Evolutionary conservation across 2,888 invertebrate species (phyloP).

Genomic region (Trichogramma dendrolimi): DNA sequence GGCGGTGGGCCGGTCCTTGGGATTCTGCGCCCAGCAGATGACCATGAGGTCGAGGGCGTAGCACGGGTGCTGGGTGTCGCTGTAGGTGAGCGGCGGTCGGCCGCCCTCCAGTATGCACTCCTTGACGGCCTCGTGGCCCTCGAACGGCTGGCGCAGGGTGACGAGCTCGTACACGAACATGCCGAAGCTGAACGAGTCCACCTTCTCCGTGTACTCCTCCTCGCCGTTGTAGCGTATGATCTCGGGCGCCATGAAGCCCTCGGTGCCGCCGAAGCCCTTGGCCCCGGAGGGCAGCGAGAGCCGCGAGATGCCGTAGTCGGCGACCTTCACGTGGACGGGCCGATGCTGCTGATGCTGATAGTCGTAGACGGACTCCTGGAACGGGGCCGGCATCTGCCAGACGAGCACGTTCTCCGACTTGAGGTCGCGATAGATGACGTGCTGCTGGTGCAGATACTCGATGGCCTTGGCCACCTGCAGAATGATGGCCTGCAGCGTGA

Average conservation of each 20-base stretch:
- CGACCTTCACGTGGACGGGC: constrained; percentile 83
- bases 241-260: constrained; percentile 99
- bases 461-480: constrained; percentile 90
- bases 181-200: constrained; percentile 97
- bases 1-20: constrained; percentile 84
- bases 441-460: constrained; percentile 88
- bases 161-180: constrained; percentile 97
- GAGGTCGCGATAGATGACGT: constrained; percentile 88
- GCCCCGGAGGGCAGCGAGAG: constrained; percentile 84
- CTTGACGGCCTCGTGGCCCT: constrained; percentile 94
- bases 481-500: constrained; percentile 78
- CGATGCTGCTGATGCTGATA: background rate
- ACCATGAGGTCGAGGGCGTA: constrained; percentile 93
- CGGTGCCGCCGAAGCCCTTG: constrained; percentile 97
- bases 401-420: constrained; percentile 97
- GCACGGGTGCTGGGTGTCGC: constrained; percentile 79
- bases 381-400: constrained; percentile 90
- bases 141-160: constrained; percentile 90
- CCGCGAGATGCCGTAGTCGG: constrained; percentile 94
- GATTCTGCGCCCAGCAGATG: constrained; percentile 88
- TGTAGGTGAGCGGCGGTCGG: constrained; percentile 79
- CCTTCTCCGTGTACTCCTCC: constrained; percentile 97
- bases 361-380: constrained; percentile 61
- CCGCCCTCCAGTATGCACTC: constrained; percentile 95
- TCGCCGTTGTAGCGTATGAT: constrained; percentile 98